Conservation (phyloP, 2,113 vertebrate species). For the Cairina moschata region DNA sequence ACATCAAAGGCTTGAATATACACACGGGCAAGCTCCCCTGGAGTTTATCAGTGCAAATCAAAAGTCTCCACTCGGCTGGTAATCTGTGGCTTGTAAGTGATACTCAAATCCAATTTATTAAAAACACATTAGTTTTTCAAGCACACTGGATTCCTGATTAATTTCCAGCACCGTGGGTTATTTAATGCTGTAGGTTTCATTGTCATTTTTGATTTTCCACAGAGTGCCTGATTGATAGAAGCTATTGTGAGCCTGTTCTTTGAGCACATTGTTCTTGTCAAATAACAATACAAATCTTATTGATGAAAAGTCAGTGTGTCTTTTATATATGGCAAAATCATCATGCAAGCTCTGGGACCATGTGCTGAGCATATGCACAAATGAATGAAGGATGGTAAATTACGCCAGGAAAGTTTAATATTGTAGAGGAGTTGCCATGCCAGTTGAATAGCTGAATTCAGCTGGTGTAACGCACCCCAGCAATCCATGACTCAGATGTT, state of each 20-base stretch:
- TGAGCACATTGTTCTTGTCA: conserved; percentile 70
- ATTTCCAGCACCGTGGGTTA: conserved; percentile 70
- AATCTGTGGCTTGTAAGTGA: conserved; percentile 62
- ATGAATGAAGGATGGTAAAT: not conserved
- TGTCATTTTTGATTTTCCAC: conserved; percentile 78
- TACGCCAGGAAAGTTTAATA: not conserved
- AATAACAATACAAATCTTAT: conserved; percentile 57
- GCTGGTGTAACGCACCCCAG: not conserved
- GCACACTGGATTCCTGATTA: conserved; percentile 76
- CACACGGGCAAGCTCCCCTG: not conserved
- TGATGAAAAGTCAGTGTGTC: conserved; percentile 58
- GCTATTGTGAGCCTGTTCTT: conserved; percentile 63
- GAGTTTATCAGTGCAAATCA: conserved; percentile 50
- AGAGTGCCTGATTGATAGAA: conserved; percentile 72
- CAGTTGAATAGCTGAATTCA: not conserved
- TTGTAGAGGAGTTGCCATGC: not conserved
- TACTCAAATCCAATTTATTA: conserved; percentile 81
- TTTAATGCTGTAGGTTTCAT: conserved; percentile 73
- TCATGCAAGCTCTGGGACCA: not conserved
- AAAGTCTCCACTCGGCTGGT: conserved; percentile 34
- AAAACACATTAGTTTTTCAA: conserved; percentile 78
- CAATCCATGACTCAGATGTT: conserved; percentile 5
- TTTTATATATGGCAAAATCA: conserved; percentile 52
- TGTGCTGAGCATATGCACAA: not conserved
- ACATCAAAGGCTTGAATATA: not conserved